phyloP scores from a whole-genome alignment of 2,888 invertebrate genomes.

The Anoplius nigerrimus region DNA sequence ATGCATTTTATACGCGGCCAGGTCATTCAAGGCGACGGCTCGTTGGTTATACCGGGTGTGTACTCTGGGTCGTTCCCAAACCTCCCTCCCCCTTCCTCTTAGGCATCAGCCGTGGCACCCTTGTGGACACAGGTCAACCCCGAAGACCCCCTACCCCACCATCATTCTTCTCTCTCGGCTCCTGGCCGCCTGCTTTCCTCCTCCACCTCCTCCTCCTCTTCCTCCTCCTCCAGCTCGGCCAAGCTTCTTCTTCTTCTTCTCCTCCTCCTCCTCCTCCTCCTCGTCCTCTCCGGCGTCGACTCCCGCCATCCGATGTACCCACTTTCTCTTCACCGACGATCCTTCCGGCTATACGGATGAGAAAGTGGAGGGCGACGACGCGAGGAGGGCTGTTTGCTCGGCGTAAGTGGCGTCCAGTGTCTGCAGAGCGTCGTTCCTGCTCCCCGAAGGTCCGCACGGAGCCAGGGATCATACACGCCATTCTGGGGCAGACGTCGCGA shows the following conservation, averaged over 20 bases:
- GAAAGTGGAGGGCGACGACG: slow-evolving; percentile 19
- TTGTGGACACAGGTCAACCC: slow-evolving; percentile 63
- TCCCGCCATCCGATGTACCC: slow-evolving; percentile 15
- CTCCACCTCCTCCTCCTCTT: slow-evolving; percentile 72
- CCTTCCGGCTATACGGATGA: slow-evolving; percentile 42
- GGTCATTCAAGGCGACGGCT: slow-evolving; percentile 65
- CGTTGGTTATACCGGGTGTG: slow-evolving; percentile 59
- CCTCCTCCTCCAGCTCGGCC: slow-evolving; percentile 78
- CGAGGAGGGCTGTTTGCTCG: slow-evolving; percentile 64
- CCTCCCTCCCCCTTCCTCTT: slow-evolving; percentile 23
- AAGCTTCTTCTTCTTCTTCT: slow-evolving; percentile 75
- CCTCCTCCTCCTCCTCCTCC: slow-evolving; percentile 77
- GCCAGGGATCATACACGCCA: slow-evolving; percentile 52
- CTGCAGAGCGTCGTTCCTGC: slow-evolving; percentile 50
- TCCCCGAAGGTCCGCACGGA: slow-evolving; percentile 43
- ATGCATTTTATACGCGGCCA: slow-evolving; percentile 72
- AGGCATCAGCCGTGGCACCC: slow-evolving; percentile 37
- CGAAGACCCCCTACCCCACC: slow-evolving; percentile 32
- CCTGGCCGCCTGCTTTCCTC: slow-evolving; percentile 19
- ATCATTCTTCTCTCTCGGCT: too few species aligned
- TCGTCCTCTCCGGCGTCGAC: slow-evolving; percentile 70
- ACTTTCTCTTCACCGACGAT: slow-evolving; percentile 53
- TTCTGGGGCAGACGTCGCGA: slow-evolving; percentile 38
- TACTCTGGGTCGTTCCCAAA: slow-evolving; percentile 45
- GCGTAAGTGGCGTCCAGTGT: slow-evolving; percentile 70